Conservation (phyloP, 2,888 invertebrate species). For the Spisula subtruncata region DNA sequence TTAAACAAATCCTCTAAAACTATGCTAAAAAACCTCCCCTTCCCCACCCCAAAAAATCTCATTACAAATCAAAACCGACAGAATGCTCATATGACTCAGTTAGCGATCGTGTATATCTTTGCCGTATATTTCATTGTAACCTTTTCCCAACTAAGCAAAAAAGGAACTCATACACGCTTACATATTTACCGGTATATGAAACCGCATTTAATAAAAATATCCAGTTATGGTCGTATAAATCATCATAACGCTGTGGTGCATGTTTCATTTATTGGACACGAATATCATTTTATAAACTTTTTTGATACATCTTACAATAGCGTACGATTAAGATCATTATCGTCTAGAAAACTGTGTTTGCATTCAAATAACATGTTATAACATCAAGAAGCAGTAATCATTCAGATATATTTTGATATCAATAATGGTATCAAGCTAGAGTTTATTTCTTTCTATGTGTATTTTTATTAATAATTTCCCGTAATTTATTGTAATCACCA, state of each 20-base stretch:
- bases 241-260: background rate
- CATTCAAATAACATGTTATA: background rate
- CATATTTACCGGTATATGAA: background rate
- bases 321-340: background rate
- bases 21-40: no score
- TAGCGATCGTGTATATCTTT: no score
- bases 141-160: background rate
- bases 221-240: background rate
- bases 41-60: no score
- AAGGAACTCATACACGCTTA: background rate
- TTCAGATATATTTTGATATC: background rate
- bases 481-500: background rate
- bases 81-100: no score
- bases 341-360: background rate
- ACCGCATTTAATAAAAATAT: background rate
- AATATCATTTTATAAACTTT: background rate
- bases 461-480: background rate
- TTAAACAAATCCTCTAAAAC: no score
- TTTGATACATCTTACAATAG: background rate
- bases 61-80: no score
- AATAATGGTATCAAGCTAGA: background rate
- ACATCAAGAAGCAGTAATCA: background rate
- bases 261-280: slow-evolving; percentile 12
- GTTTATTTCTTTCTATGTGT: background rate
- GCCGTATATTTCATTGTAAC: no score